Percentiles rank a stretch among this genome's conserved stretches.
Conservation (phyloP, 2,113 vertebrate species). For the Mugil cephalus region DNA sequence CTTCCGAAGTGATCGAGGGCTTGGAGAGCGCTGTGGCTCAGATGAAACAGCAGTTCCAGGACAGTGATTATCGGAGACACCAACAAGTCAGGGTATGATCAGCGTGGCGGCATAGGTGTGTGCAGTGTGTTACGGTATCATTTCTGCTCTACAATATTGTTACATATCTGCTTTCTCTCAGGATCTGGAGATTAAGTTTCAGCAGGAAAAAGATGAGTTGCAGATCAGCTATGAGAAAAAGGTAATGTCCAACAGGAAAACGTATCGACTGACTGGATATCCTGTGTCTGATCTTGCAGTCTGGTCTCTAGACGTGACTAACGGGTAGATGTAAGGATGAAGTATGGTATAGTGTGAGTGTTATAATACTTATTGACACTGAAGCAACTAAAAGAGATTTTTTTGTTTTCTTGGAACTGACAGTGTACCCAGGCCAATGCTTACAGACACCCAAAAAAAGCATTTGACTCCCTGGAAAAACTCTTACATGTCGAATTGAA, state of each 20-base stretch:
- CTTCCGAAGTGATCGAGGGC: slow-evolving; percentile 86
- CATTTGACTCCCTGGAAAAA: too few species aligned
- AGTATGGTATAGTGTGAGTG: too few species aligned
- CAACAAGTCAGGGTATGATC: slow-evolving; percentile 86
- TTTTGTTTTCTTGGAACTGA: too few species aligned
- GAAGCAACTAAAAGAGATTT: too few species aligned
- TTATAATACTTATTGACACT: too few species aligned
- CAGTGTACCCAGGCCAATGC: too few species aligned
- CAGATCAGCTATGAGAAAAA: slow-evolving; percentile 87
- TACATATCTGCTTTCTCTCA: slow-evolving; percentile 61
- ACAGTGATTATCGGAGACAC: slow-evolving; percentile 84
- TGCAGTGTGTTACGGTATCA: not conserved
- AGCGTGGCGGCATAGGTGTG: not conserved
- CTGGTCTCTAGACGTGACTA: too few species aligned
- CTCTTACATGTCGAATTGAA: too few species aligned
- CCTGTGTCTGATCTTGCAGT: too few species aligned
- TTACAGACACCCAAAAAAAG: too few species aligned
- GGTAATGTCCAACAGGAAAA: slow-evolving; percentile 78
- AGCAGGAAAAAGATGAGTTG: slow-evolving; percentile 86
- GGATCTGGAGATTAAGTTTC: slow-evolving; percentile 89
- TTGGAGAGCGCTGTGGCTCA: slow-evolving; percentile 82
- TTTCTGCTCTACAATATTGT: not conserved
- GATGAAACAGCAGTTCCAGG: slow-evolving; percentile 87
- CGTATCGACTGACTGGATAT: slow-evolving; percentile 9
- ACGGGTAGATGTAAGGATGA: too few species aligned